phyloP scores from a whole-genome alignment of 1,140 invertebrate species.

The Globodera rostochiensis region DNA sequence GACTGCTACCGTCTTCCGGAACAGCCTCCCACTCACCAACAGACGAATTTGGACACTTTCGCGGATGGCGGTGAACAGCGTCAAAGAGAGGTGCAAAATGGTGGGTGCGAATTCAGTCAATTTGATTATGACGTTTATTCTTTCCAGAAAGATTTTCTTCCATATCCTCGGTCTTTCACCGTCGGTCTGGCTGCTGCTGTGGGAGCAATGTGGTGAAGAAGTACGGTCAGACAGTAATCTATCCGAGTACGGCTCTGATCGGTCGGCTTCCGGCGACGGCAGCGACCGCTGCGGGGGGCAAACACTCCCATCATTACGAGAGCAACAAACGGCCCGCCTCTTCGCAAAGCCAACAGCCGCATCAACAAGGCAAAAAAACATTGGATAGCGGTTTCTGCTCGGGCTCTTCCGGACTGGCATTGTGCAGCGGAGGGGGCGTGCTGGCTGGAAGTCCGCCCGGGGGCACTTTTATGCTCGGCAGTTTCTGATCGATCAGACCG shows the following conservation, averaged over 20 bases:
- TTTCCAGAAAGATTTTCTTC: constrained; percentile 14
- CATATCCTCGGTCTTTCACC: not conserved
- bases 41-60: not conserved
- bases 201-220: constrained; percentile 31
- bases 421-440: constrained; percentile 31
- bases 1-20: constrained; percentile 1
- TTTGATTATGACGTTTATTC: not conserved
- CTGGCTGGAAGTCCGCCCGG: constrained; percentile 32
- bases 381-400: constrained; percentile 48
- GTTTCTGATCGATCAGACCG: constrained; percentile 30
- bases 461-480: constrained; percentile 40
- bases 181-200: not conserved
- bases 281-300: not conserved
- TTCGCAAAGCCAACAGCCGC: constrained; percentile 11
- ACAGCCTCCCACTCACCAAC: not conserved
- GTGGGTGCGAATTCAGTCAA: constrained; percentile 11
- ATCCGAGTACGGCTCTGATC: not conserved
- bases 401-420: constrained; percentile 30
- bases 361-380: constrained; percentile 30
- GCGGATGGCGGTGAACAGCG: not conserved
- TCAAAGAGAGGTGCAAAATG: not conserved
- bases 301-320: constrained; percentile 23
- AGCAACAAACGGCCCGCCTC: constrained; percentile 14
- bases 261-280: constrained; percentile 10
- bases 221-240: not conserved